Percentiles rank a stretch among this genome's conserved stretches.
Evolutionary conservation across 2,888 invertebrate species (phyloP).

Genomic region (Criorhina ranunculi): DNA sequence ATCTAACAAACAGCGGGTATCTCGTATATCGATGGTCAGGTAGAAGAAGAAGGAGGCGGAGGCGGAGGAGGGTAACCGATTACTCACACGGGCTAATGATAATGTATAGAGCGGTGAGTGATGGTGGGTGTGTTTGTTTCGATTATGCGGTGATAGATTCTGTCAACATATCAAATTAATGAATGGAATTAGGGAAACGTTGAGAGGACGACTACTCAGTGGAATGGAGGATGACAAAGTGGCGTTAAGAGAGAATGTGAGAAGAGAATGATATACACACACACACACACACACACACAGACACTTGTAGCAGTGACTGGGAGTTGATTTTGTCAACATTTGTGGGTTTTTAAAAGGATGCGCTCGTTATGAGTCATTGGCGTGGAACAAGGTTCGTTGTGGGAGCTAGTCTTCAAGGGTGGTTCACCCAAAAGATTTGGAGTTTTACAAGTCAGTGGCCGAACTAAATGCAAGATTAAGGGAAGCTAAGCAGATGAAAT

Average conservation of each 20-base stretch:
- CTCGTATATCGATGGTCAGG: conserved; percentile 54
- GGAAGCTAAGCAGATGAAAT: too few relatives aligned
- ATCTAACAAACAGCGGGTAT: conserved; percentile 33
- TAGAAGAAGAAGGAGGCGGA: conserved; percentile 30
- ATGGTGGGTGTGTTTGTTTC: conserved; percentile 77
- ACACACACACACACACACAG: too few relatives aligned
- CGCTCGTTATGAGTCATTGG: too few relatives aligned
- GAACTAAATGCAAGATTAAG: too few relatives aligned
- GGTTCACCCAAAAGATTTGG: too few relatives aligned
- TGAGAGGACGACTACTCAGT: conserved; percentile 11
- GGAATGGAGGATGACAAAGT: conserved; percentile 67
- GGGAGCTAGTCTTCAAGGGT: too few relatives aligned
- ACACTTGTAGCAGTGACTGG: too few relatives aligned
- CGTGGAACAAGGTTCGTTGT: too few relatives aligned
- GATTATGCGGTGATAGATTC: conserved; percentile 76
- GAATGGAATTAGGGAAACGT: conserved; percentile 65
- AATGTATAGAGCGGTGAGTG: conserved; percentile 50
- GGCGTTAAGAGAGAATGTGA: conserved; percentile 75
- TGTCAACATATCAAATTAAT: conserved; percentile 76
- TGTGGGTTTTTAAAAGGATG: too few relatives aligned
- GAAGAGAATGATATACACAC: too few relatives aligned
- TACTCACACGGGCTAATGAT: conserved; percentile 70
- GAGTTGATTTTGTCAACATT: too few relatives aligned
- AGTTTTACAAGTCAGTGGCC: too few relatives aligned
- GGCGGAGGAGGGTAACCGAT: conserved; percentile 35